Conservation (phyloP, 2,797 vertebrate genomes). For the Avahi laniger region DNA sequence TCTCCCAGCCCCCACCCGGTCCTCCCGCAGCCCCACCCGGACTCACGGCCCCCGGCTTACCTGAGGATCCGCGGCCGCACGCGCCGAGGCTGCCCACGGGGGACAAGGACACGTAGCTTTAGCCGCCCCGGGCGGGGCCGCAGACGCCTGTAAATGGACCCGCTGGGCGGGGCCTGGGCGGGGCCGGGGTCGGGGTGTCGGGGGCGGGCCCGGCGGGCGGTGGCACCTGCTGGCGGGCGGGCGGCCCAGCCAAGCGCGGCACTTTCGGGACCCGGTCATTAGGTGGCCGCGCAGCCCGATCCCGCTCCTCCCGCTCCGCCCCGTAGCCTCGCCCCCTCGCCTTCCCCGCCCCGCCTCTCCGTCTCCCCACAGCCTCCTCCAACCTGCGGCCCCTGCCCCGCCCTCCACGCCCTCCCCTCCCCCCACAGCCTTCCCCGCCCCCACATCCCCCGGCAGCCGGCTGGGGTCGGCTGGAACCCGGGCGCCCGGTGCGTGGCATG, state of each 20-base stretch:
- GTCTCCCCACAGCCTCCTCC: not conserved
- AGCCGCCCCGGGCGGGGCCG: slow-evolving; percentile 77
- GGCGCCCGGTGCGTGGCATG: not conserved
- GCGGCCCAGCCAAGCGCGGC: not conserved
- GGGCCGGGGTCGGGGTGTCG: not conserved
- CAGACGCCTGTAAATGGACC: slow-evolving; percentile 71
- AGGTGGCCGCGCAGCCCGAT: not conserved
- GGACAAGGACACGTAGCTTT: slow-evolving; percentile 84
- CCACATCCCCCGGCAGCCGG: not conserved
- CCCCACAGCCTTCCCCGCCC: not conserved
- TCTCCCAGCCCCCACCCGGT: not conserved
- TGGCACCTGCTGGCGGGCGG: slow-evolving; percentile 4
- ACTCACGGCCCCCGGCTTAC: slow-evolving; percentile 22
- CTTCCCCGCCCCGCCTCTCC: not conserved
- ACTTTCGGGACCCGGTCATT: not conserved
- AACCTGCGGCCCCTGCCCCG: no score
- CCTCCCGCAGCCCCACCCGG: not conserved
- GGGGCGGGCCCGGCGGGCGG: not conserved
- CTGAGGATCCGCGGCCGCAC: slow-evolving; percentile 52
- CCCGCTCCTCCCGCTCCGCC: not conserved
- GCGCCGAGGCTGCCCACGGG: slow-evolving; percentile 68
- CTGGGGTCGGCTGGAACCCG: not conserved
- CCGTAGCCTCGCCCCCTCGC: not conserved
- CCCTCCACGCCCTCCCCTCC: not conserved
- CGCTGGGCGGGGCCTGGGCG: slow-evolving; percentile 50